Base-by-base conservation (phyloP, 2,888 invertebrate genomes). In the Eilema sororculum region DNA sequence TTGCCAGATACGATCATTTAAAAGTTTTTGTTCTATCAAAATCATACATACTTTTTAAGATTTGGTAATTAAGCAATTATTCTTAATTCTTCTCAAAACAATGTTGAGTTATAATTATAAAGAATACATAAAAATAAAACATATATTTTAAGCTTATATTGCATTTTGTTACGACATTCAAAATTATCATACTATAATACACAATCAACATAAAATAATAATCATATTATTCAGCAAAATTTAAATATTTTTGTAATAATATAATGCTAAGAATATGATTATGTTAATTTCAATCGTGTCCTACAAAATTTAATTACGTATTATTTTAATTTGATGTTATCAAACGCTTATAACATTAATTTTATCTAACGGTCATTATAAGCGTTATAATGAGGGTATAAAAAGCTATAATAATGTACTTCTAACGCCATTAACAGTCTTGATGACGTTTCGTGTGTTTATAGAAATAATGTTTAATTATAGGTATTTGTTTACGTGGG, bases 221-320 rank as follows among this genome's bases (percentile, higher is more conserved):
- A 62, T 52, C 0, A 62, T 16, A 79, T 70, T 79, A 74, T 76
- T 71, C 59, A 62, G 68, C 65, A 62, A 71, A 69, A 81, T 81
- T 78, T 81, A 68, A 83, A 81, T 79, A 81, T 72, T 73, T 73
- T 60, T 41, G 81, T 79, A 76, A 81, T 78, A 76, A 81, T 81
- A 73, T 69, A 73, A 81, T 70, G 52, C 66, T 60, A 73, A 80
- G 68, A 80, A 63, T 79, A 73, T 71, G 68, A 74, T 81, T 79
- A 82, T 79, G 78, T 78, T 64, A 79, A 81, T 83, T 74, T 67
- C 67, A 56, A 81, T 78, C 75, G 72, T 78, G 77, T 81, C 77
- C 82, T 79, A 81, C 78, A 78, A 79, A 79, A 76, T 79, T 79
- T 76, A 77, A 76, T 81, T 74, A 67, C 71, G 58, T 75, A 75